A percentile compares a stretch with the other conserved stretches of the same genome.
Conservation (phyloP, 1,140 invertebrate species). For the Phthorimaea operculella region DNA sequence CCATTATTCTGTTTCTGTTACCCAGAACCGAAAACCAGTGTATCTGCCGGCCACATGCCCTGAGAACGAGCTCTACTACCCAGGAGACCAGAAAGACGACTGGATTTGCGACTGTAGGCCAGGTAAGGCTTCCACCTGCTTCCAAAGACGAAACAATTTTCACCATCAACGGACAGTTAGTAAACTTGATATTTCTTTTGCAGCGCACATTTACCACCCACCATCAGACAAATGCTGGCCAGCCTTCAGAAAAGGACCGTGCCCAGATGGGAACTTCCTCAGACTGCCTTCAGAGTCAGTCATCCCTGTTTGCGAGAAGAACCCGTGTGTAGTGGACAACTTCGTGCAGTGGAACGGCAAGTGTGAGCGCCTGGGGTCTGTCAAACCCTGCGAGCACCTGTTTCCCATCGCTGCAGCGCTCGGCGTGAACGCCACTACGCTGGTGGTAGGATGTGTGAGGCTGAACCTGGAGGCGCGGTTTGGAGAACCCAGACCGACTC, state of each 20-base stretch:
- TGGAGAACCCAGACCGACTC: conserved; percentile 7
- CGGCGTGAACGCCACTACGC: conserved; percentile 63
- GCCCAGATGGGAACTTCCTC: conserved; percentile 66
- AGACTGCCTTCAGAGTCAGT: conserved; percentile 63
- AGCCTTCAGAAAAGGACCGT: conserved; percentile 73
- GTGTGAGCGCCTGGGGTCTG: conserved; percentile 64
- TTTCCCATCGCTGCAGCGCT: conserved; percentile 37
- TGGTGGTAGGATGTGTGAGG: conserved; percentile 56
- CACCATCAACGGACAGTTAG: neutral
- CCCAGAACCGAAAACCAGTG: conserved; percentile 68
- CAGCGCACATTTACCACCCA: conserved; percentile 73
- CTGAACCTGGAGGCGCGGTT: conserved; percentile 47
- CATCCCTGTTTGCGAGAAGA: conserved; percentile 69
- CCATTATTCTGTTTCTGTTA: neutral
- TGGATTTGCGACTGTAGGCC: conserved; percentile 77
- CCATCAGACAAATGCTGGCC: conserved; percentile 70
- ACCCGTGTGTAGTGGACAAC: conserved; percentile 68
- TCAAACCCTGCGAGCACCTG: conserved; percentile 46
- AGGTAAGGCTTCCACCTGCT: conserved; percentile 40
- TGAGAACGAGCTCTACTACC: conserved; percentile 72
- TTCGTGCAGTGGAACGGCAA: conserved; percentile 60
- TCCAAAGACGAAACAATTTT: no score
- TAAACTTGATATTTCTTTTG: conserved; percentile 22
- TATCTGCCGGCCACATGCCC: conserved; percentile 69
- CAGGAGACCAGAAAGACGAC: conserved; percentile 69